Conservation (phyloP, 2,113 vertebrate species). For the Salminus brasiliensis region DNA sequence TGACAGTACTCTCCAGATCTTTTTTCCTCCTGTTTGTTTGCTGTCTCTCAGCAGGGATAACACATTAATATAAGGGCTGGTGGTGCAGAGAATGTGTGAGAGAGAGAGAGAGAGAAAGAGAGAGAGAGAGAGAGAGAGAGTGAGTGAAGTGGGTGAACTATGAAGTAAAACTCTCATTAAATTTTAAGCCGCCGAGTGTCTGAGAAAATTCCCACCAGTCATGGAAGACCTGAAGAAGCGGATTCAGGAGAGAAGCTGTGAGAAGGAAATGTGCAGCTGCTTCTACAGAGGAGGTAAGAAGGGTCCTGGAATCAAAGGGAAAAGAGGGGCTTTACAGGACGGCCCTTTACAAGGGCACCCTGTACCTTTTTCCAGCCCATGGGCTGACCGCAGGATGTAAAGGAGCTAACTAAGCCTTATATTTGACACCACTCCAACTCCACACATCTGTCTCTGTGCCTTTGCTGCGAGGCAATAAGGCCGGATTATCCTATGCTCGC, state of each 20-base stretch:
- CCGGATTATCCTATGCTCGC: slow-evolving; percentile 38
- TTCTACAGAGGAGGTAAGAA: slow-evolving; percentile 46
- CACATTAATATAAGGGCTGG: slow-evolving; percentile 53
- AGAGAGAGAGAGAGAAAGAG: slow-evolving; percentile 51
- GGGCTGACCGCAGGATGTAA: slow-evolving; percentile 52
- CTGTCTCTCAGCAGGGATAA: slow-evolving; percentile 42
- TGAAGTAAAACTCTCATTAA: slow-evolving; percentile 78
- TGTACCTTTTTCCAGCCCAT: slow-evolving; percentile 48
- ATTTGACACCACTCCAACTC: slow-evolving; percentile 54
- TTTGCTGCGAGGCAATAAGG: slow-evolving; percentile 55
- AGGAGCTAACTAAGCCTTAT: slow-evolving; percentile 54
- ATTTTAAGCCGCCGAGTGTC: slow-evolving; percentile 75
- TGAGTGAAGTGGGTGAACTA: slow-evolving; percentile 68
- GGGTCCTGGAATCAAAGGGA: slow-evolving; percentile 55
- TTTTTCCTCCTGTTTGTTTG: slow-evolving; percentile 29
- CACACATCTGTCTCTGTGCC: slow-evolving; percentile 55
- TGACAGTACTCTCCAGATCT: slow-evolving; percentile 5
- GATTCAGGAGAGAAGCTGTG: slow-evolving; percentile 64
- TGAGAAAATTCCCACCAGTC: slow-evolving; percentile 67
- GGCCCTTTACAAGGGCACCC: slow-evolving; percentile 46
- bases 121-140: slow-evolving; percentile 58
- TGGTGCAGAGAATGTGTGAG: slow-evolving; percentile 61
- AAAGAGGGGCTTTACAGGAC: slow-evolving; percentile 52
- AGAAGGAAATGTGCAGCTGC: slow-evolving; percentile 64
- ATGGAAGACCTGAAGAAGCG: slow-evolving; percentile 59